Evolutionary conservation across 2,888 invertebrate genomes (phyloP), one percentile per base, ranked within the genome.

Genomic region (Trilocha varians): DNA sequence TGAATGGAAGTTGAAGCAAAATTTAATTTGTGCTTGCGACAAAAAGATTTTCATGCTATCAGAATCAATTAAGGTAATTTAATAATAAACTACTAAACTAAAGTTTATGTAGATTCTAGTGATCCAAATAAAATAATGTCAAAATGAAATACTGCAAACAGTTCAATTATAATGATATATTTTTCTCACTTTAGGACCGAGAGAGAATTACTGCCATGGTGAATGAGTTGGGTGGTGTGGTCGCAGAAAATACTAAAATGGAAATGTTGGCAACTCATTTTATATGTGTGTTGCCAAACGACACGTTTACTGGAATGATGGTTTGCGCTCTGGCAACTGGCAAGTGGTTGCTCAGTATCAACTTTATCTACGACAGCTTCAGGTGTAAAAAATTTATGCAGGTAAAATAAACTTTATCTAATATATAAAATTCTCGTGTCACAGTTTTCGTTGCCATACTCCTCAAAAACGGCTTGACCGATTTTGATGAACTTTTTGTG

Each of bases 181-280:
- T n/a, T n/a, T n/a, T n/a, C n/a, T n/a, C n/a, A n/a, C n/a, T n/a
- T n/a, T n/a, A 85, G 84, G 82, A 84, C 50, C 78, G 76, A 1
- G 82, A 83, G 43, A 62, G 79, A 46, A 66, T 84, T 34, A 65
- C 65, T 16, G 71, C 82, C 0, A 84, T 84, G 84, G 73, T 85
- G 36, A 74, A 67, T 40, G 83, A 84, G 49, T 52, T 85, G 14
- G 84, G 84, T 1, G 84, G 84, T 6, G 84, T 84, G 11, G 82
- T 85, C 1, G 84, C 84, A 0, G 84, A 83, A 52, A 85, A 82
- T 49, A 85, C 84, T 0, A 84, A 83, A 54, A 83, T 84, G 84
- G 85, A 85, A 48, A 85, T 85, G 85, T 52, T 84, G 59, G 78
- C 85, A 34, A 80, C 84, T 18, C 85, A 85, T 53, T 84, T 79